Evolutionary conservation across 2,797 vertebrate species (phyloP), one percentile per base, ranked within the genome.

Genomic region (Chelon auratus): DNA sequence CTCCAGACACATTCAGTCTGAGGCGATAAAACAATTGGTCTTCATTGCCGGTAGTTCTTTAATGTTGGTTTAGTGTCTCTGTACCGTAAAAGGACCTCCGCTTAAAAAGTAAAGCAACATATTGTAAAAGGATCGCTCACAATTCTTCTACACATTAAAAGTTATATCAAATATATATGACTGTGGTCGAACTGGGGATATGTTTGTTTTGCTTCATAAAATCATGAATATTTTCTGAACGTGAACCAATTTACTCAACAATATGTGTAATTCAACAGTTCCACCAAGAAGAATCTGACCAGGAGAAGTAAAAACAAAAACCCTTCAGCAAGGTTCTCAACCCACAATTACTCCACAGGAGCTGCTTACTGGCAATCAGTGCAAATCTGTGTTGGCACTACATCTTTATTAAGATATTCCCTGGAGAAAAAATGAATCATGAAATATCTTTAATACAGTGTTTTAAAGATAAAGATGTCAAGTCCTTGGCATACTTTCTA

Each of bases 231-330:
- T 47, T 47, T 33, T 47, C 45, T 9, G 6, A 26, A 26, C 24
- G 0, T 55, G 20, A 69, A 39, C 24, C 39, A 51, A 39, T 60
- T 52, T 64, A 51, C 20, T 50, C 56, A 60, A 20, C 0, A 60
- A 12, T 40, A 30, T 2, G 37, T 3, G 18, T 13, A 14, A 58
- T 64, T 68, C 2, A 33, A 9, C n/a, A n/a, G 20, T 30, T 6
- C 30, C 30, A 15, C 15, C 39, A 57, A 48, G 10, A 37, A 15
- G 33, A 55, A 39, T 42, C 11, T 8, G n/a, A 18, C 45, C 5
- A 15, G 17, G 9, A 47, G 45, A 70, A 68, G 22, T 20, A 17
- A 76, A 57, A 47, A 68, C 15, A 64, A 67, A 68, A 64, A 36
- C 20, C 30, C 15, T 40, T 36, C 0, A 13, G 24, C 26, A 69